phyloP scores from a whole-genome alignment of 2,888 invertebrate genomes.

The Microplitis deprimator region DNA sequence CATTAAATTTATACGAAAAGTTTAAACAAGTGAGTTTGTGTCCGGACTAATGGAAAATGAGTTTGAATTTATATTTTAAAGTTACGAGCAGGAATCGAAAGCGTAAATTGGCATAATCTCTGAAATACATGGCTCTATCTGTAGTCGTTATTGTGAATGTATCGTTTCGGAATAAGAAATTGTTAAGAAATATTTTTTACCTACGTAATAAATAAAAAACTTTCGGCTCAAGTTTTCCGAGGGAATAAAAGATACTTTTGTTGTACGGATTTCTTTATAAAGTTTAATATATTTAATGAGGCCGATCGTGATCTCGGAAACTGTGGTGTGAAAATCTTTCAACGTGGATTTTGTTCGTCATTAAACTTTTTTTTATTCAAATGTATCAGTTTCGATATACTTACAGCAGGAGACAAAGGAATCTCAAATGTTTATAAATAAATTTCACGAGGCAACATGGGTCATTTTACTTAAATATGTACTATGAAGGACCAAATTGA shows the following conservation, averaged over 20 bases:
- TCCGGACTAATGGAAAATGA: too few relatives aligned
- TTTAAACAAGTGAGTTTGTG: too few relatives aligned
- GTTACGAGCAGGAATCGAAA: too few relatives aligned
- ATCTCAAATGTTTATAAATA: neutral
- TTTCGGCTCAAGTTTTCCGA: constrained; percentile 3
- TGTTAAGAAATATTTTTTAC: neutral
- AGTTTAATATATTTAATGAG: constrained; percentile 69
- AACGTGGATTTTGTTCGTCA: constrained; percentile 40
- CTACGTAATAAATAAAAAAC: constrained; percentile 43
- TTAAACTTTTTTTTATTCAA: neutral
- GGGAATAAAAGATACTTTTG: constrained; percentile 39
- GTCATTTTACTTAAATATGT: too few relatives aligned
- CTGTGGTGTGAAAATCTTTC: constrained; percentile 43
- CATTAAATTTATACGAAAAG: too few relatives aligned
- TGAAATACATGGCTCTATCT: constrained; percentile 66
- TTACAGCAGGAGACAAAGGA: neutral
- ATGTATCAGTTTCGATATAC: neutral
- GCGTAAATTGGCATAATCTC: constrained; percentile 67
- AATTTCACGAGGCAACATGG: too few relatives aligned
- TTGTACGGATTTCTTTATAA: constrained; percentile 47
- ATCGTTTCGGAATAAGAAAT: constrained; percentile 21
- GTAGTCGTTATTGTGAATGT: constrained; percentile 58
- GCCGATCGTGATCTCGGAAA: constrained; percentile 38
- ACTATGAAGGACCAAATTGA: too few relatives aligned
- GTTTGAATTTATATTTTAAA: too few relatives aligned